Evolutionary conservation across 1,140 invertebrate genomes (phyloP).

Genomic region (Calliphora vicina): DNA sequence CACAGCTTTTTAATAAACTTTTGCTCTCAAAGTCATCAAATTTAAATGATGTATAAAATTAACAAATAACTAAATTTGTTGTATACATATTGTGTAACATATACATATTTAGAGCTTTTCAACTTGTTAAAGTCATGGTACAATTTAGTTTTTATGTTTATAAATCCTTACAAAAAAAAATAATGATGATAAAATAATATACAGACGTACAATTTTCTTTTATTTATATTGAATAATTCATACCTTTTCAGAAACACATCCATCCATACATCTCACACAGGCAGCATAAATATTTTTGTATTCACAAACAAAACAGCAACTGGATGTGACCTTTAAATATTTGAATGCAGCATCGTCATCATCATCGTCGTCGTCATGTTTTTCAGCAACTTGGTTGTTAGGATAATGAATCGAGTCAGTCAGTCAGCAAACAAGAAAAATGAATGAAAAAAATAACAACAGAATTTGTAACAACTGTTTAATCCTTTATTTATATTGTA

Average conservation of each 20-base stretch:
- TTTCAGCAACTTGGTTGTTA: neutral
- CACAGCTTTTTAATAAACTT: too few species aligned
- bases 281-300: neutral
- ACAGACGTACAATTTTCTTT: neutral
- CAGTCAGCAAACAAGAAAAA: neutral
- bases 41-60: too few species aligned
- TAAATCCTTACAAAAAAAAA: neutral
- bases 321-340: neutral
- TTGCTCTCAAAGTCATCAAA: too few species aligned
- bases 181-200: neutral
- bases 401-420: neutral
- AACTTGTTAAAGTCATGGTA: too few species aligned
- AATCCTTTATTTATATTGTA: constrained; percentile 1
- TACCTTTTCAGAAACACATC: neutral
- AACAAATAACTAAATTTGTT: too few species aligned
- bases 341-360: neutral
- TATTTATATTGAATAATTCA: neutral
- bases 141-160: too few species aligned
- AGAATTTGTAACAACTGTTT: neutral
- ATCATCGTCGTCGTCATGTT: neutral
- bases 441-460: neutral
- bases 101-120: too few species aligned
- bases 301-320: neutral
- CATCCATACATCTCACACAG: neutral
- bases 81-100: too few species aligned